Conservation (phyloP, 2,797 vertebrate species). For the Anisognathus igniventris region DNA sequence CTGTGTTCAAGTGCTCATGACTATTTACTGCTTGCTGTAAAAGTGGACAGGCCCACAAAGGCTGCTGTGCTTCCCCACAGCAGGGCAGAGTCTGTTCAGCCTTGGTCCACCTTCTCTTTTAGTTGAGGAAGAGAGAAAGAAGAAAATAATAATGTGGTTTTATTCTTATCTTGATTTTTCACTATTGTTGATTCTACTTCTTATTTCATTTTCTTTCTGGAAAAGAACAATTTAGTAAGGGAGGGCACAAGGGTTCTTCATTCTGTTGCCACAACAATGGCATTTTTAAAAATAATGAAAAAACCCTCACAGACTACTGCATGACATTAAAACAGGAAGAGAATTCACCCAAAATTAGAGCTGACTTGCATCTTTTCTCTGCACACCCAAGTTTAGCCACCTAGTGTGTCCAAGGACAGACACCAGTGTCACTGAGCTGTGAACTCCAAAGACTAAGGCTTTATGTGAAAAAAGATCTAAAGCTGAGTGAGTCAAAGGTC, state of each 20-base stretch:
- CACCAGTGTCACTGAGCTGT: background rate
- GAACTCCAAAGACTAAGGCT: background rate
- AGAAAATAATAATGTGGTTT: background rate
- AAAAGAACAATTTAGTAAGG: background rate
- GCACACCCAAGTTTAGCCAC: background rate
- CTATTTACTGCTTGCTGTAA: background rate
- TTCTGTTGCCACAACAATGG: background rate
- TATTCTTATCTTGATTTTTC: background rate
- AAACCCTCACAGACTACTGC: background rate
- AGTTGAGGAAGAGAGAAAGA: background rate
- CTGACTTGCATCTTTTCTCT: background rate
- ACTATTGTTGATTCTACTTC: background rate
- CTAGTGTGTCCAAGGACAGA: background rate
- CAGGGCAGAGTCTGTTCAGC: background rate
- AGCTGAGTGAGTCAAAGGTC: background rate
- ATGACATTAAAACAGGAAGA: background rate
- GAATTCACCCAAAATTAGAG: background rate
- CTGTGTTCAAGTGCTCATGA: background rate
- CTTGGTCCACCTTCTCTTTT: background rate
- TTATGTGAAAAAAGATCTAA: background rate
- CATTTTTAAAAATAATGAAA: background rate
- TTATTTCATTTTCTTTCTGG: background rate
- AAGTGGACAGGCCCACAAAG: background rate
- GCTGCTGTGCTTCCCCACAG: background rate
- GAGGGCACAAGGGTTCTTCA: background rate